These are phyloP conservation scores for Cheilosia vulpina DNA, from an alignment of 2,888 invertebrate species.

Conservation along the genomic window DNA sequence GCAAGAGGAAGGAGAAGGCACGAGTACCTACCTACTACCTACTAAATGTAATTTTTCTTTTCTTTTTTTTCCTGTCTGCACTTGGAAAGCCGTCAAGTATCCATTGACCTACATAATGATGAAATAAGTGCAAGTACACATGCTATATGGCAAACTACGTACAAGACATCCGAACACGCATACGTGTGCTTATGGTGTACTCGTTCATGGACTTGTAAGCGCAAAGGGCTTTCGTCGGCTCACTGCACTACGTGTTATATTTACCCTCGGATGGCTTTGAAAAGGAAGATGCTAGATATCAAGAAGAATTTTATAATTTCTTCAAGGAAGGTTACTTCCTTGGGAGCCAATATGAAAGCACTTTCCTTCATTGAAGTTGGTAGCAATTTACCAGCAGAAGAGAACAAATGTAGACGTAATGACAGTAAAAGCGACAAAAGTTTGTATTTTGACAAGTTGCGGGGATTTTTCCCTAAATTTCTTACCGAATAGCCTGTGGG, in stretches of 20 bases:
- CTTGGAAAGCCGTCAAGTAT: conserved; percentile 43
- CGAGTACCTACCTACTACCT: neutral
- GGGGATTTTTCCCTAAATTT: no score
- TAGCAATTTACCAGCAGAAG: neutral
- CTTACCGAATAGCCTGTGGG: no score
- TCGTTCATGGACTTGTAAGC: conserved; percentile 43
- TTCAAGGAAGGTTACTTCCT: conserved; percentile 45
- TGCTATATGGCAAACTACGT: conserved; percentile 2
- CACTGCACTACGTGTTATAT: neutral
- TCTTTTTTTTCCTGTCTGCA: conserved; percentile 37
- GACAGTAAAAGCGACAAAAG: no score
- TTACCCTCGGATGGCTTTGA: neutral
- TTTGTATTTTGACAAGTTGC: no score
- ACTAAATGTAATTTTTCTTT: conserved; percentile 9
- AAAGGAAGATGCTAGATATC: conserved; percentile 7
- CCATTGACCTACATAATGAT: conserved; percentile 56
- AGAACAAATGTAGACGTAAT: neutral
- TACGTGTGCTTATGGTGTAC: conserved; percentile 15
- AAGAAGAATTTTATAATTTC: conserved; percentile 33
- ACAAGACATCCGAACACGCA: conserved; percentile 5
- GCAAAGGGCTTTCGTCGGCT: conserved; percentile 39
- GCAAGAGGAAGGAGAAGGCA: neutral
- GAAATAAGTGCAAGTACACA: conserved; percentile 48
- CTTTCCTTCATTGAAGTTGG: conserved; percentile 6
- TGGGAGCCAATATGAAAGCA: conserved; percentile 12